Percentiles rank a stretch among this genome's conserved stretches.
Conservation (phyloP, 2,888 invertebrate species). For the Andrena bucephala region DNA sequence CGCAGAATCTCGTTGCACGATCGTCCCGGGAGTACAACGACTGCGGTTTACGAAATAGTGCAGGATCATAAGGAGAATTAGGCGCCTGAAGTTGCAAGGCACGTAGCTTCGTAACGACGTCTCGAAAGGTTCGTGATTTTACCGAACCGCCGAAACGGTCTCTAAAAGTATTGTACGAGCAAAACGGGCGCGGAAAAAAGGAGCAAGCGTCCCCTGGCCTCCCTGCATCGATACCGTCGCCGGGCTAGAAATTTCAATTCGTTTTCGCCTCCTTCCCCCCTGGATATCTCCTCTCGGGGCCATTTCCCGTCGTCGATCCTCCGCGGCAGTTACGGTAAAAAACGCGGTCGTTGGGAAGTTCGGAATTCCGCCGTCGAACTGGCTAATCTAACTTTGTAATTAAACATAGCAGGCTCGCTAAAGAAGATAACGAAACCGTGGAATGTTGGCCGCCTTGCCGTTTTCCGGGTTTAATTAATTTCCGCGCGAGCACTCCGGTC, state of each 20-base stretch:
- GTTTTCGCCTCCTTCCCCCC: neutral
- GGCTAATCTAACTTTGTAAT: conserved; percentile 64
- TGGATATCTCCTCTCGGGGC: neutral
- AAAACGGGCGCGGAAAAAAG: neutral
- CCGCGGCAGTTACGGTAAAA: neutral
- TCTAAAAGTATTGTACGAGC: conserved; percentile 59
- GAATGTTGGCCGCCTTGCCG: conserved; percentile 48
- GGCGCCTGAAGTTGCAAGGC: conserved; percentile 76
- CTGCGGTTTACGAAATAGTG: conserved; percentile 77
- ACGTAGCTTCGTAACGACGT: conserved; percentile 75
- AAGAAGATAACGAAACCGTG: conserved; percentile 53
- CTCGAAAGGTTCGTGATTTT: conserved; percentile 77
- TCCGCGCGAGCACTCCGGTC: conserved; percentile 10
- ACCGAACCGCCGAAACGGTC: conserved; percentile 67
- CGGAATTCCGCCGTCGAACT: conserved; percentile 36
- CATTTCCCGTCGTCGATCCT: neutral
- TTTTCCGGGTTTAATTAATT: conserved; percentile 59
- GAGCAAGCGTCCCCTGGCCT: neutral
- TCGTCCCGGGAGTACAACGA: conserved; percentile 74
- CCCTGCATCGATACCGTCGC: conserved; percentile 13
- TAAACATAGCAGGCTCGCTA: conserved; percentile 40
- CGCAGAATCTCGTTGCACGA: conserved; percentile 73
- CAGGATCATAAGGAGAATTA: conserved; percentile 76
- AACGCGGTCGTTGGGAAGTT: conserved; percentile 28
- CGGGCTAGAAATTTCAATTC: conserved; percentile 22